Conservation (phyloP, 2,888 invertebrate species). For the Herminia tarsipennalis region DNA sequence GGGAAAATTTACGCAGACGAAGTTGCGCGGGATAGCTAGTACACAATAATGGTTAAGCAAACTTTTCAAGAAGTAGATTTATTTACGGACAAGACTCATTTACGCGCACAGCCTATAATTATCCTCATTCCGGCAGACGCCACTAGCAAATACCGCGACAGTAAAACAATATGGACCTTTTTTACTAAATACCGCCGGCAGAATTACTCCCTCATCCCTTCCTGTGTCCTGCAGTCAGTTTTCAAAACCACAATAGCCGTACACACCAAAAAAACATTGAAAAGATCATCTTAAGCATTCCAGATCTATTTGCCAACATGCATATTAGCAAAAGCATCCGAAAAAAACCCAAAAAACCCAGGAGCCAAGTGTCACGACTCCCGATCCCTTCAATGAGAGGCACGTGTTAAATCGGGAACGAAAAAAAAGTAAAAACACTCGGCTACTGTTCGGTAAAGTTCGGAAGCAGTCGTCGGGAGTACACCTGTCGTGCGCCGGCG, state of each 20-base stretch:
- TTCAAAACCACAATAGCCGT: background rate
- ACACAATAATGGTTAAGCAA: no score
- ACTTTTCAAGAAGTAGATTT: no score
- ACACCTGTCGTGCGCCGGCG: conserved; percentile 43
- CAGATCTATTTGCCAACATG: conserved; percentile 41
- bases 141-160: no score
- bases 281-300: conserved; percentile 20
- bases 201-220: no score
- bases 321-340: conserved; percentile 40
- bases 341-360: conserved; percentile 37
- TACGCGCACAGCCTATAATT: no score
- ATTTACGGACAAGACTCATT: no score
- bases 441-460: conserved; percentile 44
- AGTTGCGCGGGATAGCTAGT: no score
- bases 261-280: background rate
- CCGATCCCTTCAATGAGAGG: conserved; percentile 63
- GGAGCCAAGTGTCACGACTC: conserved; percentile 53
- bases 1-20: no score
- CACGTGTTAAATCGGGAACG: conserved; percentile 58
- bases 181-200: no score
- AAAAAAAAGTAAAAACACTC: conserved; percentile 51
- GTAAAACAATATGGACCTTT: no score
- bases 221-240: no score
- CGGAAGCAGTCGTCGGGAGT: conserved; percentile 34
- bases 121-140: no score